Percentiles rank a stretch among this genome's conserved stretches.
phyloP scores from a whole-genome alignment of 2,797 vertebrate genomes.

The Neostethus bicornis region DNA sequence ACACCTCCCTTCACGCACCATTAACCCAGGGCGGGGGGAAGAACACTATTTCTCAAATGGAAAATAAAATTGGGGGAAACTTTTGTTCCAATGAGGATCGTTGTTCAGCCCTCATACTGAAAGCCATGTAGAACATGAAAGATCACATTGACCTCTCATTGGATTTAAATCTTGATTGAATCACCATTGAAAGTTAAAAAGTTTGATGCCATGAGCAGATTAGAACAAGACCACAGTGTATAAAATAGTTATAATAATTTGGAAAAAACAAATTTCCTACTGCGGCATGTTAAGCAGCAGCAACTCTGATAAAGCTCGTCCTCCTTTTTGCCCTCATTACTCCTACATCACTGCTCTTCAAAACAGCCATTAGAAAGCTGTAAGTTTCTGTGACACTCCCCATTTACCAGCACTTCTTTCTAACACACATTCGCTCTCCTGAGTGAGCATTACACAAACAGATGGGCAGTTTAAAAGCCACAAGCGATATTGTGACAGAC shows the following conservation, averaged over 20 bases:
- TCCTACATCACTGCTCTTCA: constrained; percentile 58
- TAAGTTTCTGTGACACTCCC: constrained; percentile 69
- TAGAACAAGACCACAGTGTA: constrained; percentile 14
- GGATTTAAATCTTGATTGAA: constrained; percentile 10
- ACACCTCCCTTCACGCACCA: constrained; percentile 72
- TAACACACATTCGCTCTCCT: constrained; percentile 44
- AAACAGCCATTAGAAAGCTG: constrained; percentile 68
- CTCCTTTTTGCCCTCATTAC: constrained; percentile 65
- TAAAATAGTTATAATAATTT: constrained; percentile 32
- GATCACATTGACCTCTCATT: constrained; percentile 23
- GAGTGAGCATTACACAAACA: constrained; percentile 78
- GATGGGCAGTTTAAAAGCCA: constrained; percentile 88
- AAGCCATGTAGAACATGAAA: constrained; percentile 45
- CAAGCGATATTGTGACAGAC: constrained; percentile 82
- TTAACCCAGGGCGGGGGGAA: constrained; percentile 77
- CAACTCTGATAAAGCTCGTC: constrained; percentile 47
- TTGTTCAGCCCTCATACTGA: constrained; percentile 24
- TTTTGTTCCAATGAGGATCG: constrained; percentile 47
- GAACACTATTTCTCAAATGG: constrained; percentile 46
- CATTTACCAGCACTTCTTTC: constrained; percentile 26
- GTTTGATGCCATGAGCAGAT: neutral
- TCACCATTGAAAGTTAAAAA: constrained; percentile 9
- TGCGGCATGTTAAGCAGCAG: constrained; percentile 34
- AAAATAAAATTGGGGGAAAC: constrained; percentile 31
- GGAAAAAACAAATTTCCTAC: constrained; percentile 24